Base-by-base conservation (phyloP, 2,797 vertebrate genomes). In the Cynodonichthys magdalenae region DNA sequence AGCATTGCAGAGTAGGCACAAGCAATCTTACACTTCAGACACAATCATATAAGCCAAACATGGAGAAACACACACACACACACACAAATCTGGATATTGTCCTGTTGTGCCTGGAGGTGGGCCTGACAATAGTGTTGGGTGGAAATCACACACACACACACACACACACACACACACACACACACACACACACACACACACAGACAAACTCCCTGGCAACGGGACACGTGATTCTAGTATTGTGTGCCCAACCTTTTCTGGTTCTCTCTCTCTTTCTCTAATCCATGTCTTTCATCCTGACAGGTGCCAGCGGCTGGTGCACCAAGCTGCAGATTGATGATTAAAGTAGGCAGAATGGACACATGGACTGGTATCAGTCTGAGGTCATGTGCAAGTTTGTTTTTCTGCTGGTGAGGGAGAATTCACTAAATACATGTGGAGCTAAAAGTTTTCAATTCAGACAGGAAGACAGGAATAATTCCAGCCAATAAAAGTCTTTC, bases 221-320 rank as follows among this genome's bases (percentile, higher is more conserved):
- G 57, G 58, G 51, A 82, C 83, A 84, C 84, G 83, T 89, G 84
- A 86, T 56, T 78, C 44, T 49, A 63, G 74, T 63, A 80, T 90
- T 87, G 82, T 89, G 76, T 76, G 77, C 70, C 87, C 84, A 89
- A 87, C 86, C 84, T 87, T 89, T 85, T 84, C 78, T 75, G 46
- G 46, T 20, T 47, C 80, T 31, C 77, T 69, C 24, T 24, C 79
- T 83, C 75, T 80, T 66, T 82, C 85, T 83, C 84, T 90, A 86
- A 90, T 90, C 86, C 85, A 71, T 73, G 87, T 88, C 87, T 89
- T 86, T 89, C 83, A 89, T 89, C 87, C 81, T 87, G 88, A 89
- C 88, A 90, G 87, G 87, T 87, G 87, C 89, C 86, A 84, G 85
- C 76, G 79, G 81, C 83, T 84, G 84, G 77, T 85, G 83, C 83